Evolutionary conservation across 2,113 vertebrate genomes (phyloP), one percentile per base, ranked within the genome.

Genomic region (Tricholaema leucomelas): DNA sequence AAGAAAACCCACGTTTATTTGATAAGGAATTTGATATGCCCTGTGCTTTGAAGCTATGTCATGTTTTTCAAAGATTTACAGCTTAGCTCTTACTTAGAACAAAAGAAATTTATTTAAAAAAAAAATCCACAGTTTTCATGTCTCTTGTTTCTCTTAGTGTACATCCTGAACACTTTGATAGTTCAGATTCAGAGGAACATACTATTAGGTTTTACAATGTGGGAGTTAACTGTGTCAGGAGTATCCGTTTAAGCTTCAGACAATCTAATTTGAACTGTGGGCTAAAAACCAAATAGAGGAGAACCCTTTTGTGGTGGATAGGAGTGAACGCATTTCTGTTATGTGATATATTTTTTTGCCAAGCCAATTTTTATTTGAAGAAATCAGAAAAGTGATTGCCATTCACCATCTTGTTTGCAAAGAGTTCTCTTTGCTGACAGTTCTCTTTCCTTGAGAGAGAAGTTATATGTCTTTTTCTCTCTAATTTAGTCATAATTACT

Each of bases 1-100:
- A 97, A 98, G 98, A 96, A 66, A 75, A 31, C n/a, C 0, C 7
- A 40, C 19, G 0, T 35, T 66, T 59, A 36, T 17, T 87, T 88
- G 5, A 1, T 83, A 24, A 36, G 35, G 69, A 54, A 15, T 89
- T 90, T 82, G 55, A 35, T 91, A 23, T 13, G 8, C 33, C 21
- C 12, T 35, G 8, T 88, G 33, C 48, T 92, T 56, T 77, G 56
- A 86, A 93, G 55, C 30, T 35, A 5, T 64, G 36, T 52, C 8
- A 4, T 15, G 8, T 58, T 86, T 90, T 92, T 75, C 28, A 54
- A 55, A 76, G 59, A 25, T 66, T 36, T 24, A 30, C 33, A 60
- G 28, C 28, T 87, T 86, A 31, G 9, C 11, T 87, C 38, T 86
- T 82, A 36, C 4, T 59, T 70, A 33, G 31, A 10, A 81, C 13